phyloP scores from a whole-genome alignment of 2,113 vertebrate genomes.

The Galbula dea region DNA sequence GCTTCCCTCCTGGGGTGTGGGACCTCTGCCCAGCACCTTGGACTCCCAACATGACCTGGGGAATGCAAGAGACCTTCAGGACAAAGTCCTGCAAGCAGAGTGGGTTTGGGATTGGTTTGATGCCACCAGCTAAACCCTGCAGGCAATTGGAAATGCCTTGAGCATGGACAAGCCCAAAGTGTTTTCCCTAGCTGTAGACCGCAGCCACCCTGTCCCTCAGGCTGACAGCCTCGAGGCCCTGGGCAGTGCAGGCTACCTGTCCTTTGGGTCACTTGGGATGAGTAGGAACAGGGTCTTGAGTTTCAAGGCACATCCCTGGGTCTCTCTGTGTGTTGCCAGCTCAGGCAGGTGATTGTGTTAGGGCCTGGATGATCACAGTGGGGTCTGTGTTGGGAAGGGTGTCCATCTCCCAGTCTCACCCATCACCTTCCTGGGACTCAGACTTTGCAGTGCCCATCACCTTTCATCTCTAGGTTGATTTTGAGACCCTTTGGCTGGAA shows the following conservation, averaged over 20 bases:
- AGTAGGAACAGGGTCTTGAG: not conserved
- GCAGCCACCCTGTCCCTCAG: not conserved
- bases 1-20: rapidly evolving
- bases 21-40: not conserved
- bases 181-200: not conserved
- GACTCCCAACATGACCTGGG: rapidly evolving
- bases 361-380: not conserved
- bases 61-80: not conserved
- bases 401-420: not conserved
- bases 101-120: not conserved
- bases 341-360: not conserved
- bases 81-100: not conserved
- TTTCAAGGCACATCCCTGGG: not conserved
- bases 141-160: not conserved
- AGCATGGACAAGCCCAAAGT: not conserved
- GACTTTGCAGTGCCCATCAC: not conserved
- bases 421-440: not conserved
- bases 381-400: not conserved
- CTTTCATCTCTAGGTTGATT: not conserved
- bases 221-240: not conserved
- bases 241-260: rapidly evolving
- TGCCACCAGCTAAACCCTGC: not conserved
- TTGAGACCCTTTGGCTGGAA: not conserved
- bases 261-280: not conserved
- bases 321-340: not conserved